phyloP scores from a whole-genome alignment of 2,888 invertebrate species.

The Drosophila flavopinicola region DNA sequence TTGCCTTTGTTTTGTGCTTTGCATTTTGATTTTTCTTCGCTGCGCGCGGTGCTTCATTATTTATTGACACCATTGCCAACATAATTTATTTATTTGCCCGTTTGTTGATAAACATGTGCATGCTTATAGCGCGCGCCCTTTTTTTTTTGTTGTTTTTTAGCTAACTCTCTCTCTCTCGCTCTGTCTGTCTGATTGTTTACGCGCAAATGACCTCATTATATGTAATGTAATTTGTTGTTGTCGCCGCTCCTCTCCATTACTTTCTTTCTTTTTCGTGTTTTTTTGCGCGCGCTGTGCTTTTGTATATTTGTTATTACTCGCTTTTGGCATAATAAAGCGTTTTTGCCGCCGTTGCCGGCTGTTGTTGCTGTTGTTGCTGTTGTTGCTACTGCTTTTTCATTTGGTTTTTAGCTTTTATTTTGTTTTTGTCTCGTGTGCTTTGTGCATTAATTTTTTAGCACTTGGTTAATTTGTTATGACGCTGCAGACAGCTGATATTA shows the following conservation, averaged over 20 bases:
- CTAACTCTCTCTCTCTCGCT: neutral
- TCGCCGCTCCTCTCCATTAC: constrained; percentile 18
- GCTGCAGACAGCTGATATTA: constrained; percentile 37
- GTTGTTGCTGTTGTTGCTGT: constrained; percentile 22
- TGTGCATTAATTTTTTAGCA: constrained; percentile 68
- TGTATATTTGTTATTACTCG: constrained; percentile 45
- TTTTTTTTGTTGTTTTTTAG: neutral
- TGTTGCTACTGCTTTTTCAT: constrained; percentile 11
- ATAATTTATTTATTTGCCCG: constrained; percentile 74
- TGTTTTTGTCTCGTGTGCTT: constrained; percentile 28
- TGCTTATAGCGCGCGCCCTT: constrained; percentile 14
- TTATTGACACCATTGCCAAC: constrained; percentile 64
- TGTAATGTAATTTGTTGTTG: constrained; percentile 69
- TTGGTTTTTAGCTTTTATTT: constrained; percentile 20
- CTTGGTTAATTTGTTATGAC: constrained; percentile 68
- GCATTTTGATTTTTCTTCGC: constrained; percentile 10
- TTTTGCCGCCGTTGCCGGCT: constrained; percentile 58
- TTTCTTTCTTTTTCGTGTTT: constrained; percentile 1
- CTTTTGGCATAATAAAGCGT: constrained; percentile 68
- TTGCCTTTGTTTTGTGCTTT: constrained; percentile 35
- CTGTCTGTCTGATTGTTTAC: constrained; percentile 64
- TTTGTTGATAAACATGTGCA: constrained; percentile 73
- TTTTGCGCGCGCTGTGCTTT: constrained; percentile 32
- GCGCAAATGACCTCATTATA: constrained; percentile 78
- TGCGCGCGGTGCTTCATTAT: constrained; percentile 59